Evolutionary conservation across 2,888 invertebrate species (phyloP), one percentile per base, ranked within the genome.

Genomic region (Deilephila porcellus): DNA sequence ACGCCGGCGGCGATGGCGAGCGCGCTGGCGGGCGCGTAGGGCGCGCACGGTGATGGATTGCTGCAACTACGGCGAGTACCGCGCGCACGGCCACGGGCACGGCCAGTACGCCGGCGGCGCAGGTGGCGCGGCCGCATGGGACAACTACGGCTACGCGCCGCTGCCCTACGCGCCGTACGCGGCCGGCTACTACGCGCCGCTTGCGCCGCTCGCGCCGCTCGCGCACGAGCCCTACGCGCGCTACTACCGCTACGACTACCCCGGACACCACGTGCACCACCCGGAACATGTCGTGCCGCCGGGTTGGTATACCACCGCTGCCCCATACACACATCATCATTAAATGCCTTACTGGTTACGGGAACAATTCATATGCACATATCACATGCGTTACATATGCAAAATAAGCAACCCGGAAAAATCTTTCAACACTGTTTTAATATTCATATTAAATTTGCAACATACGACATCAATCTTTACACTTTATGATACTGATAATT

Each of bases 61-160:
- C 90, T 95, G 94, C 90, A 93, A 93, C 88, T 94, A 93, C 93
- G 90, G 91, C 85, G 93, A 93, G 90, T 93, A 91, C 87, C 93
- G 93, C 85, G 90, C 85, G 86, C 88, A 85, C 84, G 89, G 86
- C 82, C 86, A 87, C 67, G 67, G 85, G 86, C 88, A 85, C 84
- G 89, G 86, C 81, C 86, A 87, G 85, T 90, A 89, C 85, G 85
- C 83, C 74, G 77, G 75, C 85, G 87, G 87, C 84, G 85, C 84
- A 78, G 81, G 82, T 81, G 84, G 85, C 82, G 84, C 83, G 80
- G 84, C 85, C 82, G 84, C 83, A 79, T 91, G 90, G 90, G 91
- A 89, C 64, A 88, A 88, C 81, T 90, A 90, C 87, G 84, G 85
- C 85, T 91, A 90, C 83, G 85, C 89, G 80, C 87, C 86, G 79